phyloP scores from a whole-genome alignment of 2,113 vertebrate genomes.

The Anhinga rufa region DNA sequence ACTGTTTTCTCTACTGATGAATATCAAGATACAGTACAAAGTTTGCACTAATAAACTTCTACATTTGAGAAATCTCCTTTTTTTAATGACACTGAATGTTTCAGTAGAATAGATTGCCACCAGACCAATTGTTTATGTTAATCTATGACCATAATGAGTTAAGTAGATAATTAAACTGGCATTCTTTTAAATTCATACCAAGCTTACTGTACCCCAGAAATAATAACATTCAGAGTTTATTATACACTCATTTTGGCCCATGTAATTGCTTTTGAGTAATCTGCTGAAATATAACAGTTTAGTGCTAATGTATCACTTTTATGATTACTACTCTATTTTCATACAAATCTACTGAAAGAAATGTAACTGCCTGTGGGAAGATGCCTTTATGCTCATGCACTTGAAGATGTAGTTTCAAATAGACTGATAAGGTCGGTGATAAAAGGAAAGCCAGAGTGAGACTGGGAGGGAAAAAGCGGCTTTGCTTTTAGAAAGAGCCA shows the following conservation, averaged over 20 bases:
- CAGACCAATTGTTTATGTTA: conserved; percentile 1
- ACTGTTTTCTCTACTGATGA: neutral
- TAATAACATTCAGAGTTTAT: conserved; percentile 8
- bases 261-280: conserved; percentile 26
- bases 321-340: neutral
- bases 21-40: conserved; percentile 1
- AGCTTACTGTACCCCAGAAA: neutral
- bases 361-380: neutral
- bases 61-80: conserved; percentile 17
- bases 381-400: neutral
- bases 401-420: neutral
- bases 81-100: conserved; percentile 2
- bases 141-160: neutral
- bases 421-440: accelerated
- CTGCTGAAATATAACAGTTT: neutral
- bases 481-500: neutral
- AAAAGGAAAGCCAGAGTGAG: neutral
- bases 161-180: conserved; percentile 2
- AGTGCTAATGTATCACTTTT: neutral
- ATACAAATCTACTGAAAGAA: neutral
- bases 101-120: neutral
- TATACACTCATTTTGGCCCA: neutral
- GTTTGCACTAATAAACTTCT: conserved; percentile 8
- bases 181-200: neutral
- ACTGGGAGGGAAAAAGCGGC: neutral